Evolutionary conservation across 2,113 vertebrate genomes (phyloP).

Genomic region (Myrmecobius fasciatus): DNA sequence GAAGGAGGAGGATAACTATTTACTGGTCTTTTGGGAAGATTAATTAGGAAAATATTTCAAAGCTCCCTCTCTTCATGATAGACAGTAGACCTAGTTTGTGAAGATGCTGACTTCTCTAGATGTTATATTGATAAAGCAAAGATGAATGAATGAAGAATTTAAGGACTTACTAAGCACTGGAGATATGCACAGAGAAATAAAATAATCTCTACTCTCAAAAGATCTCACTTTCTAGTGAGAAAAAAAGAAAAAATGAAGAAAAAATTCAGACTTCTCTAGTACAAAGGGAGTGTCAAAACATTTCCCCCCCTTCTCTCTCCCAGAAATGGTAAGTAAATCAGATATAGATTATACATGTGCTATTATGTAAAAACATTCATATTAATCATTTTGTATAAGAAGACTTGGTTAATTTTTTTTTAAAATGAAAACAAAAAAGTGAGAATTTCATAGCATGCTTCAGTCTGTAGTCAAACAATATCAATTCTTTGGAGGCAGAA

Average conservation of each 20-base stretch:
- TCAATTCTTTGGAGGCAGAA: too few species aligned
- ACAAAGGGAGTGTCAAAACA: background rate
- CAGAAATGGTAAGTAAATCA: too few species aligned
- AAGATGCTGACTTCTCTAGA: background rate
- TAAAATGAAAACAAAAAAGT: too few species aligned
- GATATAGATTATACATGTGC: too few species aligned
- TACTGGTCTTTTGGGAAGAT: background rate
- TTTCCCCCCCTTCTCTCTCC: too few species aligned
- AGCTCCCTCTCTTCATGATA: background rate
- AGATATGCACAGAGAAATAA: background rate
- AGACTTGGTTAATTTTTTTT: too few species aligned
- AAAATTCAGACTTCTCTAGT: background rate
- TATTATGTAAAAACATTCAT: too few species aligned
- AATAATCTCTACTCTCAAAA: background rate
- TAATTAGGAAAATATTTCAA: background rate
- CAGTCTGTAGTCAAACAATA: too few species aligned
- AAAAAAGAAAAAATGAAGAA: background rate
- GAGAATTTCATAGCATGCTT: too few species aligned
- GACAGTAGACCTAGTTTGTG: background rate
- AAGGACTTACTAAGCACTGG: background rate
- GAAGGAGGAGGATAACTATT: background rate
- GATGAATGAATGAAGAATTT: background rate
- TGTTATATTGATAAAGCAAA: background rate
- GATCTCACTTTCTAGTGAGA: background rate
- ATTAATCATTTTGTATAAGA: too few species aligned